phyloP scores from a whole-genome alignment of 2,113 vertebrate species.

The Muntiacus reevesi region DNA sequence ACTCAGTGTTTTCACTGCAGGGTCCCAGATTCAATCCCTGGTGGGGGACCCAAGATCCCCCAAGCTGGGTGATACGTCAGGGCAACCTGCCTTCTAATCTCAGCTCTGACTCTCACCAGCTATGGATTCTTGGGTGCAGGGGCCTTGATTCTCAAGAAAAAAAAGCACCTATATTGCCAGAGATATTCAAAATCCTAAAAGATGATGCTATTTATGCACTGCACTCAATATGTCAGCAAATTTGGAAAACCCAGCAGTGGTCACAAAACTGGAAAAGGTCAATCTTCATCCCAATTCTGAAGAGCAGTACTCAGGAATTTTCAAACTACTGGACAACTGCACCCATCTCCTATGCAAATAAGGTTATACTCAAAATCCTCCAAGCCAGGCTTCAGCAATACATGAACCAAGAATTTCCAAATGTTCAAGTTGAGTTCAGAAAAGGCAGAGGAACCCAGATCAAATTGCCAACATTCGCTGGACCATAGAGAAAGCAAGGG shows the following conservation, averaged over 20 bases:
- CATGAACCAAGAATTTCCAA: neutral
- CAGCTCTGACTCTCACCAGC: neutral
- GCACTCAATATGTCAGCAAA: neutral
- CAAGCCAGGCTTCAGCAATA: neutral
- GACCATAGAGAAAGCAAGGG: neutral
- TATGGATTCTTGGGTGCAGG: neutral
- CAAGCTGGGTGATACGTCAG: neutral
- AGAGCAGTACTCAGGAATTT: neutral
- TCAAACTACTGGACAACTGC: neutral
- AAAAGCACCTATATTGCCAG: neutral
- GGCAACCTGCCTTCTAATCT: neutral
- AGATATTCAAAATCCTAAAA: neutral
- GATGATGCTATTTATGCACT: neutral
- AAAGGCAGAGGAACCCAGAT: neutral
- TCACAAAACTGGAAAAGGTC: neutral
- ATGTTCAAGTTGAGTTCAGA: neutral
- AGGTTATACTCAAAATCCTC: neutral
- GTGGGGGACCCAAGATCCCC: neutral
- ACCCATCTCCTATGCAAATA: neutral
- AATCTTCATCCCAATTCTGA: neutral
- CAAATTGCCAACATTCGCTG: neutral
- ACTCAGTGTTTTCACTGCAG: neutral
- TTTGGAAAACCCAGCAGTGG: neutral
- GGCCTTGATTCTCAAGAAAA: neutral
- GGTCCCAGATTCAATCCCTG: neutral